These are phyloP conservation scores for Centrocercus urophasianus DNA, from an alignment of 2,113 vertebrate species.

Conservation along the genomic window DNA sequence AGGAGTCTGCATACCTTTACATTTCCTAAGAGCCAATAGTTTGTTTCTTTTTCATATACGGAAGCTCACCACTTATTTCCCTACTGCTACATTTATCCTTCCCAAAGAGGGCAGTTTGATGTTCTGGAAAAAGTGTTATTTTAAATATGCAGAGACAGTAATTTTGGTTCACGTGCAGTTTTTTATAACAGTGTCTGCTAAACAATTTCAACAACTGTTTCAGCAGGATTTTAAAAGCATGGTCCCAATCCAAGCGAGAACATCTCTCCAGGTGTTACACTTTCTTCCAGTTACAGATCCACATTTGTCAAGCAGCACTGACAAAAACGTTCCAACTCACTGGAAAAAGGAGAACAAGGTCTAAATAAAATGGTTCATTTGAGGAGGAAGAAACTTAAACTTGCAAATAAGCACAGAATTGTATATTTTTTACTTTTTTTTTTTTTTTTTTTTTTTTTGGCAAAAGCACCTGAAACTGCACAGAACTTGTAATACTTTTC, in stretches of 20 bases:
- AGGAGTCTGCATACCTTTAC: neutral
- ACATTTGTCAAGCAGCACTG: neutral
- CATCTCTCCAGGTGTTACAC: conserved; percentile 1
- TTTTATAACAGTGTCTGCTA: neutral
- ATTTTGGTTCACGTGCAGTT: neutral
- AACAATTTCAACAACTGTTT: neutral
- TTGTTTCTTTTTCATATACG: fast-evolving
- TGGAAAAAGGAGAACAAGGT: conserved; percentile 52
- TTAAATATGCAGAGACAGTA: neutral
- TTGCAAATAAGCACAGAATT: neutral
- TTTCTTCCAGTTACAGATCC: conserved; percentile 7
- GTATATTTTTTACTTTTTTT: neutral
- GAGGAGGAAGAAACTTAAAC: neutral
- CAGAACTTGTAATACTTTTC: neutral
- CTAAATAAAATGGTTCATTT: neutral
- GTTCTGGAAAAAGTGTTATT: fast-evolving
- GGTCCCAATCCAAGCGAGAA: neutral
- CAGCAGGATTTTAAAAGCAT: neutral
- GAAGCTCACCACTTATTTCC: neutral
- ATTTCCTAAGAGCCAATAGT: neutral
- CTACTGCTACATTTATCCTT: neutral
- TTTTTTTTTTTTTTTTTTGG: too few relatives aligned
- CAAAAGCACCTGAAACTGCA: neutral
- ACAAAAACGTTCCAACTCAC: conserved; percentile 1
- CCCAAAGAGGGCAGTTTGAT: neutral